Base-by-base conservation (phyloP, 1,140 invertebrate genomes). In the Aphelinus certus region DNA sequence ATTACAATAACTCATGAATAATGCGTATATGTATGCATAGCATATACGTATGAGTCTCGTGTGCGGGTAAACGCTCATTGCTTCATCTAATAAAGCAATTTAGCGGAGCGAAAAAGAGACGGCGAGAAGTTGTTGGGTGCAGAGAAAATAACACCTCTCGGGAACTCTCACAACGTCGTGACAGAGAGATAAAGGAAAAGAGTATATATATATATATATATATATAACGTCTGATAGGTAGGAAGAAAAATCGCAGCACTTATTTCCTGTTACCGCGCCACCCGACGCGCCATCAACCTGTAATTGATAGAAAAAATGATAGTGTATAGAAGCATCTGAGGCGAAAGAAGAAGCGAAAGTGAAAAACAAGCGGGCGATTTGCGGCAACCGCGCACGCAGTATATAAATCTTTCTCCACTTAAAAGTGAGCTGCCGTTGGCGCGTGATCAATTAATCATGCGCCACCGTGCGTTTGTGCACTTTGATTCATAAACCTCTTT, bases 71-170 rank as follows among this genome's bases (percentile, higher is more conserved):
- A 26, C 26, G 26, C 26, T 26, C 26, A 26, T 26, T 26, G 26
- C 26, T 26, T 26, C 26, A 26, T 70, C 67, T 70, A 70, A 70
- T 70, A 70, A 70, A 70, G 67, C 47, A 70, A 70, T 70, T 70
- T 57, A 10, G n/a, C 45, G 10, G 26, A 45, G 26, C 42, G 46
- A 45, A 7, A 67, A 43, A 42, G 42, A 10, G 56, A 47, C 9
- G n/a, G 48, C 48, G 48, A n/a, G 7, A 47, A 53, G 26, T 26
- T 26, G 26, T 26, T 26, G 26, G 26, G 26, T 26, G 2, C 45
- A 42, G 43, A 51, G 67, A 68, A 69, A 70, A 70, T 70, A 70
- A 61, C 57, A 70, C 46, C 57, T 70, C 10, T 70, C 10, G 66
- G 6, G 9, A 0, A 10, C 2, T 7, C 7, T 10, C 43, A 60